Evolutionary conservation across 2,113 vertebrate species (phyloP).

Genomic region (Barnardius zonarius): DNA sequence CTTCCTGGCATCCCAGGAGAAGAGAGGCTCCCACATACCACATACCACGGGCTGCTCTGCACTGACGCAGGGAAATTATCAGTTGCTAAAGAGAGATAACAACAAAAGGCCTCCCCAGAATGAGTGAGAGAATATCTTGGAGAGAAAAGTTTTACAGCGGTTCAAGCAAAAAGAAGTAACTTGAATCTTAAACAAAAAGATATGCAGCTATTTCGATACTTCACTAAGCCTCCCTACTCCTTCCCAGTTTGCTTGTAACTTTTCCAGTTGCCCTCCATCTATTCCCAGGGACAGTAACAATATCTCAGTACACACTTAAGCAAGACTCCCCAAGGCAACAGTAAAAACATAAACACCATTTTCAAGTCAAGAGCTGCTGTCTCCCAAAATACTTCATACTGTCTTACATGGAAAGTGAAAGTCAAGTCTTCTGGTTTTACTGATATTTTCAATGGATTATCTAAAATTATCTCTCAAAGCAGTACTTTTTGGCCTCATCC

Average conservation of each 20-base stretch:
- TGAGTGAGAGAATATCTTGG: not conserved
- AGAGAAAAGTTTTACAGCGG: not conserved
- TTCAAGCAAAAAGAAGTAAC: not conserved
- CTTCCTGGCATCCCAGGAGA: not conserved
- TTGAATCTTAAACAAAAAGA: not conserved
- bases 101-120: not conserved
- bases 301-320: not conserved
- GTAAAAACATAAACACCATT: not conserved
- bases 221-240: not conserved
- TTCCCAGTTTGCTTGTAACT: not conserved
- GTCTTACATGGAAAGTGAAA: not conserved
- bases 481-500: not conserved
- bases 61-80: not conserved
- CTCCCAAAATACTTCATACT: not conserved
- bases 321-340: not conserved
- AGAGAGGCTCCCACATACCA: not conserved
- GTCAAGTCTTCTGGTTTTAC: not conserved
- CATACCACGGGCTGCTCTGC: rapidly evolving
- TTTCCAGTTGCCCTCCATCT: not conserved
- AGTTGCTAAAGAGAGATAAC: not conserved
- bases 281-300: not conserved
- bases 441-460: not conserved
- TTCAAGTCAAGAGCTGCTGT: not conserved
- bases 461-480: not conserved
- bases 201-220: not conserved